These are phyloP conservation scores for Thecocarcelia acutangulata DNA, from an alignment of 2,888 invertebrate genomes.

Conservation along the genomic window DNA sequence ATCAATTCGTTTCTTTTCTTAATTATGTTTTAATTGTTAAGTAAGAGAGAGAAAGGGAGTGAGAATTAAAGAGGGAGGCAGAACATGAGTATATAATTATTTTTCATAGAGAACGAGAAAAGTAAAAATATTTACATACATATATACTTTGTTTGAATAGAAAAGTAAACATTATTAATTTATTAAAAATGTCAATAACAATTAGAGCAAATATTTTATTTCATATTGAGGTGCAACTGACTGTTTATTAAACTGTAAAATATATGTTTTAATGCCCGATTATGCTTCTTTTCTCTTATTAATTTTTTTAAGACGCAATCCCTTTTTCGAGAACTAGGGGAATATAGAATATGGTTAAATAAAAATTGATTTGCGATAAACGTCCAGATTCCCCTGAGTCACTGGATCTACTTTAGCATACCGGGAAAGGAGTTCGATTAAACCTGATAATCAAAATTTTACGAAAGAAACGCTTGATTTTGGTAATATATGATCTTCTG, in stretches of 20 bases:
- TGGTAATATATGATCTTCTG: no score
- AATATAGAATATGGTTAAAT: no score
- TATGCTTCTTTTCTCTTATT: no score
- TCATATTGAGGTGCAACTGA: constrained; percentile 8
- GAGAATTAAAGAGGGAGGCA: background rate
- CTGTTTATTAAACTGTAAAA: background rate
- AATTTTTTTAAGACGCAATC: no score
- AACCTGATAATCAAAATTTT: no score
- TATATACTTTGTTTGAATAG: constrained; percentile 17
- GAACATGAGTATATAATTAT: background rate
- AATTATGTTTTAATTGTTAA: background rate
- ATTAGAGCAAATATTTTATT: constrained; percentile 19
- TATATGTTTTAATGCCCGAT: no score
- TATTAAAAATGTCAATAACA: constrained; percentile 37
- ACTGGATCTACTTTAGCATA: no score
- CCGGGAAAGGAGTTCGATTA: no score
- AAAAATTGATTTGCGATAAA: no score
- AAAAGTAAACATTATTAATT: constrained; percentile 43
- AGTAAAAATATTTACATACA: background rate
- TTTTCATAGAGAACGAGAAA: background rate
- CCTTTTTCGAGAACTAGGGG: no score
- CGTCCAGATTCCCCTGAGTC: no score
- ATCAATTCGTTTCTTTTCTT: background rate
- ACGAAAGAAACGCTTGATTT: no score
- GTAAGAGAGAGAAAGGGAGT: background rate